Base-by-base conservation (phyloP, 2,888 invertebrate species). In the Microplitis deprimator region DNA sequence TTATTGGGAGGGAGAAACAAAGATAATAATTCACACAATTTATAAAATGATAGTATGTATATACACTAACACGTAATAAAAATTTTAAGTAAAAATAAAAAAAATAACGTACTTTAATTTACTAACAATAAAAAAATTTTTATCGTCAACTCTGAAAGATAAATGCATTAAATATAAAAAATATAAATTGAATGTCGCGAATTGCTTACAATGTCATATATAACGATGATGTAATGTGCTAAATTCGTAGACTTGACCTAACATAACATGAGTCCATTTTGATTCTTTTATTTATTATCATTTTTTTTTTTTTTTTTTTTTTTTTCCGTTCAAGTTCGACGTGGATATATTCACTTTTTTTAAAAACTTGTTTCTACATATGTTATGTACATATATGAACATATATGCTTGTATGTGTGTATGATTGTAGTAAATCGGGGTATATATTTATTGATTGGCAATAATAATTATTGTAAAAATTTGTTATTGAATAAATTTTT, bases 201-300 rank as follows among this genome's bases (percentile, higher is more conserved):
- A 68, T 77, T 77, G 73, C 68, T 77, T 69, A 50, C 50, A 50
- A 13, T 50, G 50, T 50, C 50, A 50, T 50, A 5, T 50, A 50
- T 13, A 68, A 40, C 76, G 76, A 59, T 84, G 82, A 85, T 80
- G 84, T 82, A 84, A 85, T 73, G 76, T 40, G 81, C 83, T 85
- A 83, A 84, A 85, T 84, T 83, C 79, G 85, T 82, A 83, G 82
- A 77, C 82, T 82, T 85, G 84, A 85, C 84, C 84, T 85, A 82
- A 81, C 83, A 67, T 80, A 84, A 84, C 82, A 64, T 77, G 29
- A 59, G 50, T 16, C 67, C 41, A 65, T 38, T 50, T 29, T 10
- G 20, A 13, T 60, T 62, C 7, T 67, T 39, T 38, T 64, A 68
- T 67, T 29, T 29, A 29, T 29, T 29, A 29, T 29, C 29, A 29